Base-by-base conservation (phyloP, 2,113 vertebrate species). In the Excalfactoria chinensis region DNA sequence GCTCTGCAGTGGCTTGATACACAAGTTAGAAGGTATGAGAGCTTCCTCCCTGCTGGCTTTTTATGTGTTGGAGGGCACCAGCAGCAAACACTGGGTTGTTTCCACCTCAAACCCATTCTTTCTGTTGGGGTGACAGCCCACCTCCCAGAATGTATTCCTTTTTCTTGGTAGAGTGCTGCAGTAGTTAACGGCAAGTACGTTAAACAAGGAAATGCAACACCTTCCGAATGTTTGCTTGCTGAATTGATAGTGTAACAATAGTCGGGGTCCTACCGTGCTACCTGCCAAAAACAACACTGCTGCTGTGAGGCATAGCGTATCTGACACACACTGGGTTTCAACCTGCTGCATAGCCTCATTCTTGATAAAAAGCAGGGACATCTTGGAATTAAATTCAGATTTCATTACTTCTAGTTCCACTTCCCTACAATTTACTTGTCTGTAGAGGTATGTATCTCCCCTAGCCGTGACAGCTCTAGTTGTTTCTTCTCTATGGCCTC, bases 351-450 rank as follows among this genome's bases (percentile, higher is more conserved):
- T 15, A 40, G 78, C 66, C 84, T 75, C 64, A 76, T 80, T 76
- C 84, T 81, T 53, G 53, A 13, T 60, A 49, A 88, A 86, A 78
- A 46, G 90, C 59, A 84, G 58, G 60, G 81, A 78, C 30, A 78
- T 81, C 73, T 81, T 93, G 91, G 73, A 89, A 89, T 84, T 86
- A 84, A 88, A 62, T 64, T 81, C 64, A 84, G 35, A 72, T 80
- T 40, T 44, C 35, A 58, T 84, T 63, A 68, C 55, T 75, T 71
- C 51, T 88, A n/a, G 74, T 64, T 71, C 23, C 20, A 78, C n/a
- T 51, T 90, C 37, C 34, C 37, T 81, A 28, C 70, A 69, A 15
- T 32, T 78, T 75, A 71, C 35, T 79, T 75, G 67, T 6, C 16
- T 66, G 7, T 68, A 32, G 23, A 32, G 26, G 40, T 26, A 58